These are phyloP conservation scores for Amphipoea lucens DNA, from an alignment of 2,888 invertebrate species.

Conservation along the genomic window DNA sequence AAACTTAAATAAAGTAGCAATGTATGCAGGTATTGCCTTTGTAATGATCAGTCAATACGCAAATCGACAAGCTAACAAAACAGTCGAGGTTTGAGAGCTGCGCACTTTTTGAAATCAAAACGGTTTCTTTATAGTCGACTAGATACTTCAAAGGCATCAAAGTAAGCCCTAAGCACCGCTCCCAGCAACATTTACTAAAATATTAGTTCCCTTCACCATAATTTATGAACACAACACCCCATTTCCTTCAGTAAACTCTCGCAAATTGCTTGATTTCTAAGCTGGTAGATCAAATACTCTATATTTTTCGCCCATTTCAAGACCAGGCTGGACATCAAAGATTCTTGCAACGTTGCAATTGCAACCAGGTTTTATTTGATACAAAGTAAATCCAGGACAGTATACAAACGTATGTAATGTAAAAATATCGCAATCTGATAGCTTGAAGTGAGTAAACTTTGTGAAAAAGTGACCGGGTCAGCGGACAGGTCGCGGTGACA, in stretches of 20 bases:
- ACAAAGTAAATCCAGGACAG: conserved; percentile 43
- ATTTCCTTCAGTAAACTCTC: conserved; percentile 45
- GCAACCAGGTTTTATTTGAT: conserved; percentile 34
- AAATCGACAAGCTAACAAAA: not conserved
- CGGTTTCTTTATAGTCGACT: conserved; percentile 9
- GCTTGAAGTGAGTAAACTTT: conserved; percentile 38
- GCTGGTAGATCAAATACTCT: conserved; percentile 50
- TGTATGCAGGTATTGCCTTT: not conserved
- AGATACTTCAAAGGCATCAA: conserved; percentile 36
- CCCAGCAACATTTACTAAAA: conserved; percentile 51
- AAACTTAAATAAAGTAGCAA: not conserved
- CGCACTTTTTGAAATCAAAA: conserved; percentile 30
- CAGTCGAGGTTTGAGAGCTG: not conserved
- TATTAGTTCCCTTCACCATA: conserved; percentile 37
- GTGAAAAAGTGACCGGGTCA: conserved; percentile 82
- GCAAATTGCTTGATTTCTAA: conserved; percentile 51
- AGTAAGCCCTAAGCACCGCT: conserved; percentile 34
- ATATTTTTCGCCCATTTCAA: conserved; percentile 57
- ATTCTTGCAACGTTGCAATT: conserved; percentile 1
- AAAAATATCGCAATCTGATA: conserved; percentile 65
- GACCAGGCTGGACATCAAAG: conserved; percentile 6
- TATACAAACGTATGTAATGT: conserved; percentile 48
- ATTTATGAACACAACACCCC: conserved; percentile 45
- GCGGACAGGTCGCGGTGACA: conserved; percentile 68
- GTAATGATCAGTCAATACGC: not conserved